A percentile compares a stretch with the other conserved stretches of the same genome.
Conservation (phyloP, 2,888 invertebrate genomes). For the Caradrina kadenii region DNA sequence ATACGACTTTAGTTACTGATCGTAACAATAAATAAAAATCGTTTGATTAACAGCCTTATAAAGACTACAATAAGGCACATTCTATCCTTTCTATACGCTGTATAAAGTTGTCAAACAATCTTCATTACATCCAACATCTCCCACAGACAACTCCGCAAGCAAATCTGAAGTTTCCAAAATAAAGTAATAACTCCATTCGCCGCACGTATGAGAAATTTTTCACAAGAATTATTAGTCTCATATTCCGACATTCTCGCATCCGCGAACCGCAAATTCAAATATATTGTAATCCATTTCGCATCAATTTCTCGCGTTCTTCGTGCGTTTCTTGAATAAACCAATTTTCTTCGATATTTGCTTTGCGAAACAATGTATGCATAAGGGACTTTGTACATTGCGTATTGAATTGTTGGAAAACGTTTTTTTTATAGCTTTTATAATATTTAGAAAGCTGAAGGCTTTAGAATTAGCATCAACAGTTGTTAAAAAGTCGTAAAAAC, state of each 20-base stretch:
- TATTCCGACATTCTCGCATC: neutral
- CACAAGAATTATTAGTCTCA: slow-evolving; percentile 19
- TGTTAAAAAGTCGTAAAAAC: no score
- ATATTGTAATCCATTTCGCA: slow-evolving; percentile 42
- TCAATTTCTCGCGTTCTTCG: slow-evolving; percentile 14
- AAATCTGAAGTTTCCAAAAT: slow-evolving; percentile 13
- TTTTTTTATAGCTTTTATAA: no score
- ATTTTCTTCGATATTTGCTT: slow-evolving; percentile 33
- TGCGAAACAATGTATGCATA: neutral
- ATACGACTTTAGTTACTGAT: no score
- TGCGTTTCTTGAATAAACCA: slow-evolving; percentile 41
- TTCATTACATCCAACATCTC: neutral
- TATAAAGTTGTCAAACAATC: slow-evolving; percentile 19
- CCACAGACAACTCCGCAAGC: neutral
- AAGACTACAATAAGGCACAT: neutral
- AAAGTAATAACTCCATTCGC: slow-evolving; percentile 38
- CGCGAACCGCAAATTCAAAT: slow-evolving; percentile 33
- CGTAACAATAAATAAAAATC: no score
- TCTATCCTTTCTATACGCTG: no score
- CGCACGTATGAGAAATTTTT: slow-evolving; percentile 23
- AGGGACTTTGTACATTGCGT: neutral
- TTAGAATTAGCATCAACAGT: no score
- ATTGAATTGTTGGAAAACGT: neutral
- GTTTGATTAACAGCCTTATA: neutral
- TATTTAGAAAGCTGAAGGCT: no score